These are phyloP conservation scores for Apolygus lucorum DNA, from an alignment of 1,140 invertebrate genomes.

Conservation along the genomic window DNA sequence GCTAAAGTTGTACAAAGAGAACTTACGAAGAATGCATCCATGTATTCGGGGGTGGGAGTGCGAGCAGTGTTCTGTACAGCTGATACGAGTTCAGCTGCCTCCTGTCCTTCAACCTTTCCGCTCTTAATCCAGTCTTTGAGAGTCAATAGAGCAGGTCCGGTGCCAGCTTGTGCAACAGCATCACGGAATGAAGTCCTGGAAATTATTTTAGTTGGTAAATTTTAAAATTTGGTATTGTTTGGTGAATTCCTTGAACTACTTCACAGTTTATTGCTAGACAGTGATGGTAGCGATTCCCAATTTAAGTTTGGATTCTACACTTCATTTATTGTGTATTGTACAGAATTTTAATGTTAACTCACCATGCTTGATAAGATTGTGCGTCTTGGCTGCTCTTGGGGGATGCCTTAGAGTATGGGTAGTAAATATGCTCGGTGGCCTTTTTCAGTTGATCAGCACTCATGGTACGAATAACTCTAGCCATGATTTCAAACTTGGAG, in stretches of 20 bases:
- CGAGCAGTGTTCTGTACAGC: slow-evolving; percentile 44
- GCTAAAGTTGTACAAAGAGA: slow-evolving; percentile 33
- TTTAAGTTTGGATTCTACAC: too few species aligned
- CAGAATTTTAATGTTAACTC: too few species aligned
- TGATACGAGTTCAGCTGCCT: slow-evolving; percentile 48
- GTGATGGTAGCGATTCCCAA: too few species aligned
- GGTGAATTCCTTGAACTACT: not conserved
- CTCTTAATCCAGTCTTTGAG: slow-evolving; percentile 50
- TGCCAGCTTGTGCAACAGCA: slow-evolving; percentile 53
- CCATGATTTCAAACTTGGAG: slow-evolving; percentile 52
- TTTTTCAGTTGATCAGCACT: slow-evolving; percentile 46
- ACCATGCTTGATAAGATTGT: slow-evolving; percentile 32
- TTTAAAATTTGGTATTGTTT: not conserved
- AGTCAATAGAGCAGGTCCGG: slow-evolving; percentile 51
- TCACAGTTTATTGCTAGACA: too few species aligned
- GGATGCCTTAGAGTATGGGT: slow-evolving; percentile 35
- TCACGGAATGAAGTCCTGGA: slow-evolving; percentile 47
- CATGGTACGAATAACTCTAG: slow-evolving; percentile 48
- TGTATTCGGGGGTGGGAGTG: slow-evolving; percentile 52
- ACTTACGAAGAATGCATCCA: slow-evolving; percentile 48
- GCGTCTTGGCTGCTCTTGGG: slow-evolving; percentile 24
- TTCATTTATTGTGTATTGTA: too few species aligned
- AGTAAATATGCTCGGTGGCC: slow-evolving; percentile 41
- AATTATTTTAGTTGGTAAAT: too few species aligned
- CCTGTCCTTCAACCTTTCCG: slow-evolving; percentile 43